A percentile compares a stretch with the other conserved stretches of the same genome.
phyloP scores from a whole-genome alignment of 1,140 invertebrate species.

The Onthophagus taurus region DNA sequence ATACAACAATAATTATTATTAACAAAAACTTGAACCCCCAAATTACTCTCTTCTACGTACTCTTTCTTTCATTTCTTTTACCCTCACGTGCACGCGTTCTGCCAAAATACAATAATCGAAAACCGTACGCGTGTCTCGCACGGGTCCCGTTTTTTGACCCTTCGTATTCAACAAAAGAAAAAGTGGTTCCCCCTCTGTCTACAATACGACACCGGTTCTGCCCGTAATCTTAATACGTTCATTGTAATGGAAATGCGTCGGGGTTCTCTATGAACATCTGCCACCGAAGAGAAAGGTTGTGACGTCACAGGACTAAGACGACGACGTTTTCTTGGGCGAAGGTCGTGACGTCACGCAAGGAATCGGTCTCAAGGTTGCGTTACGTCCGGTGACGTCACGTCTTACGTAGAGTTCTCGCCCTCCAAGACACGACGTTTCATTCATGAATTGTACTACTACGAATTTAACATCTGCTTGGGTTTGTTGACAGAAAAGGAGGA shows the following conservation, averaged over 20 bases:
- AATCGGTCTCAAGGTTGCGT: constrained; percentile 34
- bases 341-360: constrained; percentile 30
- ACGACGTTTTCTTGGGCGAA: constrained; percentile 7
- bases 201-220: constrained; percentile 28
- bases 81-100: too few relatives aligned
- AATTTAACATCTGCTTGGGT: too few relatives aligned
- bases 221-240: constrained; percentile 33
- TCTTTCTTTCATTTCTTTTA: too few relatives aligned
- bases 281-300: too few relatives aligned
- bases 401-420: too few relatives aligned
- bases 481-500: too few relatives aligned
- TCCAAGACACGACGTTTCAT: too few relatives aligned
- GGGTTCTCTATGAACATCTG: constrained; percentile 32
- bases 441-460: too few relatives aligned
- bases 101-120: constrained; percentile 32
- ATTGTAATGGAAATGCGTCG: constrained; percentile 32
- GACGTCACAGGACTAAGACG: constrained; percentile 20
- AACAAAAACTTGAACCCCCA: too few relatives aligned
- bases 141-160: constrained; percentile 35
- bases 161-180: constrained; percentile 31
- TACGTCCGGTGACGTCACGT: constrained; percentile 31
- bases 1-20: constrained; percentile 9
- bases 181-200: constrained; percentile 23
- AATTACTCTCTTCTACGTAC: too few relatives aligned
- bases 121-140: constrained; percentile 32